phyloP scores from a whole-genome alignment of 2,113 vertebrate genomes.

The Phrynosoma platyrhinos region DNA sequence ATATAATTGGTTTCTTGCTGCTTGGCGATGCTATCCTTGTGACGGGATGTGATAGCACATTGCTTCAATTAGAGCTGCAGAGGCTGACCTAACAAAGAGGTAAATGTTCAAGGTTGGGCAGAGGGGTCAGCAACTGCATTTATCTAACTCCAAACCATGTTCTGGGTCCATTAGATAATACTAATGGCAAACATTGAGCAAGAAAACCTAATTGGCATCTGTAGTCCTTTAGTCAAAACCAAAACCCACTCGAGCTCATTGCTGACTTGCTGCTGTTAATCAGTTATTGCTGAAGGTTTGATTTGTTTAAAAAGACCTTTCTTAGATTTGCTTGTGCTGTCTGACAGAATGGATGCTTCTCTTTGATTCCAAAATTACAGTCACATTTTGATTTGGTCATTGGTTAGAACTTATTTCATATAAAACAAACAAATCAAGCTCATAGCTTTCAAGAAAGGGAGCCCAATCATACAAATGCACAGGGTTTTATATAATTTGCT shows the following conservation, averaged over 20 bases:
- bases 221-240: conserved; percentile 60
- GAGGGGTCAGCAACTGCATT: conserved; percentile 36
- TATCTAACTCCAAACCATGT: conserved; percentile 39
- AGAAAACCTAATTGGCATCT: conserved; percentile 45
- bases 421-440: neutral
- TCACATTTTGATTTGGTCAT: conserved; percentile 4
- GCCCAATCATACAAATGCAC: too few relatives aligned
- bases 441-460: neutral
- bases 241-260: conserved; percentile 44
- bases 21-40: conserved; percentile 42
- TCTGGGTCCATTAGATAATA: conserved; percentile 59
- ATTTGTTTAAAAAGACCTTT: conserved; percentile 5
- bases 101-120: conserved; percentile 59
- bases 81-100: conserved; percentile 51
- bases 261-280: conserved; percentile 30
- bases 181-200: conserved; percentile 60
- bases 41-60: neutral
- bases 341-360: conserved; percentile 12
- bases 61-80: neutral
- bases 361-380: conserved; percentile 18
- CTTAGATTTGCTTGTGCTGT: neutral
- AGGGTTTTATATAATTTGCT: accelerated
- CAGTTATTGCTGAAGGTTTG: conserved; percentile 1
- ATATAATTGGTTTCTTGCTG: conserved; percentile 56
- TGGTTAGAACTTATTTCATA: neutral